A percentile compares a stretch with the other conserved stretches of the same genome.
phyloP scores from a whole-genome alignment of 2,797 vertebrate genomes.

The Clarias laeviceps region DNA sequence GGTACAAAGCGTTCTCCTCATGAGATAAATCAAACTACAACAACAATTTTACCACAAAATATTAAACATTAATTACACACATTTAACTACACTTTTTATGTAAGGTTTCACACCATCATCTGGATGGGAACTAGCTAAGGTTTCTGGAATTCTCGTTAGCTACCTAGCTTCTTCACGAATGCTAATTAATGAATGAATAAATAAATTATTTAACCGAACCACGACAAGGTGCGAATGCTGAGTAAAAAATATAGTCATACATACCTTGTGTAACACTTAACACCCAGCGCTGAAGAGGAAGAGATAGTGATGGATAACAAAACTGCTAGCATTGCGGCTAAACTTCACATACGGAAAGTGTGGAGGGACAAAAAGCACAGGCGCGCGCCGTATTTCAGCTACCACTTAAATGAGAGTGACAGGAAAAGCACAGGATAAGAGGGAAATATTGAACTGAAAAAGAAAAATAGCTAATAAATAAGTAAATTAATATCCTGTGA shows the following conservation, averaged over 20 bases:
- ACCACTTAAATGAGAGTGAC: background rate
- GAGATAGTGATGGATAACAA: background rate
- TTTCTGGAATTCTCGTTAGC: background rate
- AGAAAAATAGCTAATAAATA: background rate
- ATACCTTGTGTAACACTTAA: background rate
- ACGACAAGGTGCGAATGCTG: background rate
- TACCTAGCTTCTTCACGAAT: background rate
- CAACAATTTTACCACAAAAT: background rate
- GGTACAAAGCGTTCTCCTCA: background rate
- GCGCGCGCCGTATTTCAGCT: background rate
- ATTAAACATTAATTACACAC: background rate
- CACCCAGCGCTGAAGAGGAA: background rate
- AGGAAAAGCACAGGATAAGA: background rate
- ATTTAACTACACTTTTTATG: background rate
- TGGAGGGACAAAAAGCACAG: background rate
- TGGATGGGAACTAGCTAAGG: no score
- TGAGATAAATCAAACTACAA: no score
- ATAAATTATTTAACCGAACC: background rate
- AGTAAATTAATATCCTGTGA: background rate
- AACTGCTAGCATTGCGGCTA: background rate
- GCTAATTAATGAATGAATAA: background rate
- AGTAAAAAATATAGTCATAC: background rate
- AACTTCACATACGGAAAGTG: slow-evolving; percentile 30
- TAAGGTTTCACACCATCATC: background rate
- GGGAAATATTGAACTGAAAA: background rate